Conservation (phyloP, 2,113 vertebrate species). For the Capreolus pygargus region DNA sequence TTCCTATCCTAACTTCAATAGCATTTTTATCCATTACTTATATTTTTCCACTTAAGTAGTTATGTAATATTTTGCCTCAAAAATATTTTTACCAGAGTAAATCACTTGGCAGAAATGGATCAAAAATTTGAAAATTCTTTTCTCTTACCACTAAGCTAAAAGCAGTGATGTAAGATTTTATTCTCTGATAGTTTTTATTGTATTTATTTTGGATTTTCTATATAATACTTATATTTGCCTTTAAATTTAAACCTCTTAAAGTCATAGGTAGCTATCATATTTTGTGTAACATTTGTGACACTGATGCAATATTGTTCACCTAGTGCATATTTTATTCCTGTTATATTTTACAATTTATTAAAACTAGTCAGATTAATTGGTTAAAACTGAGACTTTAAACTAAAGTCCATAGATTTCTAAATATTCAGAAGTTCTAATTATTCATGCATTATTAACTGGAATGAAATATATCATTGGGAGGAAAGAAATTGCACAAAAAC, state of each 20-base stretch:
- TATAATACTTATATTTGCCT: background rate
- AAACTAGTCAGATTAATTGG: background rate
- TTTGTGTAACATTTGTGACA: background rate
- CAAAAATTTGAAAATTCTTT: background rate
- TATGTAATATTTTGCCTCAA: background rate
- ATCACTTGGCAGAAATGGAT: background rate
- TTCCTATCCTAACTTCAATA: background rate
- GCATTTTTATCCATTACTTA: background rate
- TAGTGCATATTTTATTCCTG: background rate
- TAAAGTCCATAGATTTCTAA: background rate
- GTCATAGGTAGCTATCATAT: background rate
- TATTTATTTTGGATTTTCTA: background rate
- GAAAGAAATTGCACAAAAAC: background rate
- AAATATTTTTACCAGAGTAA: background rate
- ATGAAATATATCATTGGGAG: background rate
- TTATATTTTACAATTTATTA: background rate
- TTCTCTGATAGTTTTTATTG: background rate
- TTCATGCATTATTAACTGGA: background rate
- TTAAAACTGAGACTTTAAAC: background rate
- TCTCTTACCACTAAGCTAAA: background rate
- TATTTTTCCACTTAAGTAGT: background rate
- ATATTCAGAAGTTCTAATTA: background rate
- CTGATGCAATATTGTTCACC: background rate
- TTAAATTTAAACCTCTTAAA: background rate
- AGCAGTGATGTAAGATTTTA: background rate